phyloP scores from a whole-genome alignment of 1,140 invertebrate species.

The Proctacanthus coquilletti region DNA sequence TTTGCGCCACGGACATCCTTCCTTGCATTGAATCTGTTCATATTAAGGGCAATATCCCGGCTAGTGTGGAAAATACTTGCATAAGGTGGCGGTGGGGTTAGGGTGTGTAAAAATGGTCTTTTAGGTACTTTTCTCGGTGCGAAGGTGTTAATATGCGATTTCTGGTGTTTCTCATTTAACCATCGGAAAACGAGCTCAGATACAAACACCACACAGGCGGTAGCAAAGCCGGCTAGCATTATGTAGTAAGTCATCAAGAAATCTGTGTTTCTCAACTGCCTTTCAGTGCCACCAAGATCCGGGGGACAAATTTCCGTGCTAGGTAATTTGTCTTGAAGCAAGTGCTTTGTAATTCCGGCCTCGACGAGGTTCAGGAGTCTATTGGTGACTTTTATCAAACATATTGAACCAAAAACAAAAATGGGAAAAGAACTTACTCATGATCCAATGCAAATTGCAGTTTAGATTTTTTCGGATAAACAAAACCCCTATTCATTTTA shows the following conservation, averaged over 20 bases:
- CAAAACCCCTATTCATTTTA: constrained; percentile 47
- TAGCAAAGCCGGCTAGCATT: constrained; percentile 42
- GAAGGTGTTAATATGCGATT: constrained; percentile 10
- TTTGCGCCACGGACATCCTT: constrained; percentile 11
- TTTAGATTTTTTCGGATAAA: constrained; percentile 42
- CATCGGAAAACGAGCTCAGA: constrained; percentile 38
- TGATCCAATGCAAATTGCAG: constrained; percentile 43
- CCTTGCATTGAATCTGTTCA: neutral
- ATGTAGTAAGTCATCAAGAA: constrained; percentile 45
- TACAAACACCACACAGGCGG: constrained; percentile 43
- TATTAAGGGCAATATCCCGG: neutral
- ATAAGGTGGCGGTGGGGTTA: constrained; percentile 36
- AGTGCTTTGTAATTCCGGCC: constrained; percentile 52
- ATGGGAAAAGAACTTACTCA: constrained; percentile 36
- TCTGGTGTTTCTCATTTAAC: constrained; percentile 10
- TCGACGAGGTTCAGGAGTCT: constrained; percentile 51
- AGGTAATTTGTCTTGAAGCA: constrained; percentile 43
- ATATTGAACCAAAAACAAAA: neutral
- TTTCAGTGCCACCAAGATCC: constrained; percentile 60
- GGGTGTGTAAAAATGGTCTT: constrained; percentile 10
- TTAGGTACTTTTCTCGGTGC: constrained; percentile 5
- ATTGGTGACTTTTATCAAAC: neutral
- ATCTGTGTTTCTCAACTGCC: constrained; percentile 50
- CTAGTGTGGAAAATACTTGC: constrained; percentile 20
- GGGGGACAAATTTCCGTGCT: constrained; percentile 59